Evolutionary conservation across 2,113 vertebrate genomes (phyloP).

Genomic region (Solea solea): DNA sequence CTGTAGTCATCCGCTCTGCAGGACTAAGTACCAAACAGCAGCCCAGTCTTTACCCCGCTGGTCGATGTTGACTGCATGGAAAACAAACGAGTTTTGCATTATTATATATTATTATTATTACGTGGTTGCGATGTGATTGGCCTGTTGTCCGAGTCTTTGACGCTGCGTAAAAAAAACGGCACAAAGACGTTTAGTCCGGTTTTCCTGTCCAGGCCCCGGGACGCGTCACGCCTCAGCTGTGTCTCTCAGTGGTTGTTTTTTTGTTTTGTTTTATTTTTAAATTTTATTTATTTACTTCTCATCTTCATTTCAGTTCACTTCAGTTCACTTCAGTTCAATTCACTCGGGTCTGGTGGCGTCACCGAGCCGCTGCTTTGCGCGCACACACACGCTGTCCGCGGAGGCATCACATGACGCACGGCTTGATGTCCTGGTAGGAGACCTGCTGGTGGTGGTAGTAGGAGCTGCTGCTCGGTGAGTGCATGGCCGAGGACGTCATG

Average conservation of each 20-base stretch:
- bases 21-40: slow-evolving; percentile 82
- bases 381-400: neutral
- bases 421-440: slow-evolving; percentile 99
- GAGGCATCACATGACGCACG: slow-evolving; percentile 94
- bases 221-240: slow-evolving; percentile 31
- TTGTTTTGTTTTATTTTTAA: neutral
- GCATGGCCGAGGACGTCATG: slow-evolving; percentile 97
- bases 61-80: slow-evolving; percentile 49
- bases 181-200: slow-evolving; percentile 53
- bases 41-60: slow-evolving; percentile 53
- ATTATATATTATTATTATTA: slow-evolving; percentile 73
- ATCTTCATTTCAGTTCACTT: slow-evolving; percentile 21
- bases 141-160: slow-evolving; percentile 42
- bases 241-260: slow-evolving; percentile 54
- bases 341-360: slow-evolving; percentile 46
- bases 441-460: slow-evolving; percentile 99
- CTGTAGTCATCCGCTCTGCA: slow-evolving; percentile 79
- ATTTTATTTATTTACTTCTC: slow-evolving; percentile 29
- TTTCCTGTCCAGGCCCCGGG: slow-evolving; percentile 29
- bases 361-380: slow-evolving; percentile 31
- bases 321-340: slow-evolving; percentile 28
- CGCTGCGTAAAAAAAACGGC: slow-evolving; percentile 40
- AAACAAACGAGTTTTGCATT: slow-evolving; percentile 36
- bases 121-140: slow-evolving; percentile 47
- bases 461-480: slow-evolving; percentile 89